Percentiles rank a stretch among this genome's conserved stretches.
Evolutionary conservation across 64 coral and sea anemone genomes (phyloP).

Genomic region (Montipora foliosa): DNA sequence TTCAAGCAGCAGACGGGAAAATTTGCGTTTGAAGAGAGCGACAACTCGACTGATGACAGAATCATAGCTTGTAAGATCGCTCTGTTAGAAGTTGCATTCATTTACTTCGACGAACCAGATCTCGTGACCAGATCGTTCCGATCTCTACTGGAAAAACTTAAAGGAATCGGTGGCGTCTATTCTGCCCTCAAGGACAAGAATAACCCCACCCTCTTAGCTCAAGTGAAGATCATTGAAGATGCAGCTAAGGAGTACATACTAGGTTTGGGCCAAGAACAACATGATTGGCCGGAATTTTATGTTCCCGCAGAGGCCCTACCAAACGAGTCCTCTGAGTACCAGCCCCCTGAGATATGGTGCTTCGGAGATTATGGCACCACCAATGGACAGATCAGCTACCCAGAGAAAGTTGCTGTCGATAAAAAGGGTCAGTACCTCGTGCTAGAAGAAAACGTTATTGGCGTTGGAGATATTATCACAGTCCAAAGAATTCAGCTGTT

Average conservation of each 20-base stretch:
- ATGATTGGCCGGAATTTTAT: slow-evolving; percentile 57
- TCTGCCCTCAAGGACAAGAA: slow-evolving; percentile 73
- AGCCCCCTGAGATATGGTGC: slow-evolving; percentile 85
- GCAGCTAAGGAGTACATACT: slow-evolving; percentile 62
- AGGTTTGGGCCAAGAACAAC: slow-evolving; percentile 18
- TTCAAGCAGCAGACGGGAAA: slow-evolving; percentile 49
- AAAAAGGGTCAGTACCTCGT: slow-evolving; percentile 77
- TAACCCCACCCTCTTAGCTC: slow-evolving; percentile 43
- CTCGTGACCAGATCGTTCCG: slow-evolving; percentile 48
- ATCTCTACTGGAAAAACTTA: slow-evolving; percentile 27
- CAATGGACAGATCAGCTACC: slow-evolving; percentile 76
- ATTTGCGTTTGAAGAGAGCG: slow-evolving; percentile 40
- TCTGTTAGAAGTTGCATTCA: slow-evolving; percentile 70
- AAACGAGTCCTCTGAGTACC: slow-evolving; percentile 11
- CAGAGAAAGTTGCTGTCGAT: slow-evolving; percentile 77
- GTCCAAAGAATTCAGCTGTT: slow-evolving; percentile 87
- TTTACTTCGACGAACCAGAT: slow-evolving; percentile 78
- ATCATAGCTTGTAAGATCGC: slow-evolving; percentile 65
- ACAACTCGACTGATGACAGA: slow-evolving; percentile 53
- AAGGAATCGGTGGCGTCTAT: slow-evolving; percentile 29
- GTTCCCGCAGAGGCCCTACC: slow-evolving; percentile 68
- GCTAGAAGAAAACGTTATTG: slow-evolving; percentile 73
- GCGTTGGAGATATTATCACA: slow-evolving; percentile 58
- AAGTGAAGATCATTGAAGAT: slow-evolving; percentile 73
- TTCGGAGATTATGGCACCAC: slow-evolving; percentile 83